phyloP scores from a whole-genome alignment of 2,797 vertebrate genomes.

The Bradypodion ventrale region DNA sequence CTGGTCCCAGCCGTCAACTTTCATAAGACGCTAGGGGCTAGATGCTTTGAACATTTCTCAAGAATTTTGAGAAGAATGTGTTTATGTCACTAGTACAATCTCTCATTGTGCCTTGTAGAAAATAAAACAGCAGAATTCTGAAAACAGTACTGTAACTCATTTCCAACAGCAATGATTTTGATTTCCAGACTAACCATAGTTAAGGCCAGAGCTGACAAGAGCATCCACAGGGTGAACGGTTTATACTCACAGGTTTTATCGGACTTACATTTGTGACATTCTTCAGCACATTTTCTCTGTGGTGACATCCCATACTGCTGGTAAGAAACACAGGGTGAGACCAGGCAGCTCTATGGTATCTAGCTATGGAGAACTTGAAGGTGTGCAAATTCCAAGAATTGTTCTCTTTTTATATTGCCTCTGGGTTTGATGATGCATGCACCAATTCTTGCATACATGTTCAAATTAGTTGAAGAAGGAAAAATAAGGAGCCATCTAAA shows the following conservation, averaged over 20 bases:
- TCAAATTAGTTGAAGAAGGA: slow-evolving; percentile 97
- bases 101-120: not conserved
- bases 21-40: too few species aligned
- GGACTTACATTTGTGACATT: slow-evolving; percentile 98
- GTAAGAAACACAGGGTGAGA: slow-evolving; percentile 73
- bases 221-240: too few species aligned
- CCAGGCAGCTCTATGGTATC: fast-evolving
- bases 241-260: slow-evolving; percentile 81
- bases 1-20: too few species aligned
- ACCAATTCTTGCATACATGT: slow-evolving; percentile 98
- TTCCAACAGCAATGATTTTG: not conserved
- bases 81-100: not conserved
- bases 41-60: too few species aligned
- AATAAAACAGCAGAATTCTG: not conserved
- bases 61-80: not conserved
- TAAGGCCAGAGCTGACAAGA: too few species aligned
- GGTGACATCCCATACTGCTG: slow-evolving; percentile 97
- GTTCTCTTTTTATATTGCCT: not conserved
- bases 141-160: not conserved
- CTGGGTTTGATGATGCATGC: slow-evolving; percentile 98
- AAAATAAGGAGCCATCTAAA: slow-evolving; percentile 92
- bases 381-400: not conserved
- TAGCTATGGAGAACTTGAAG: not conserved
- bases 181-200: too few species aligned
- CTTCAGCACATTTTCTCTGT: slow-evolving; percentile 99